Evolutionary conservation across 2,113 vertebrate genomes (phyloP).

Genomic region (Shinisaurus crocodilurus): DNA sequence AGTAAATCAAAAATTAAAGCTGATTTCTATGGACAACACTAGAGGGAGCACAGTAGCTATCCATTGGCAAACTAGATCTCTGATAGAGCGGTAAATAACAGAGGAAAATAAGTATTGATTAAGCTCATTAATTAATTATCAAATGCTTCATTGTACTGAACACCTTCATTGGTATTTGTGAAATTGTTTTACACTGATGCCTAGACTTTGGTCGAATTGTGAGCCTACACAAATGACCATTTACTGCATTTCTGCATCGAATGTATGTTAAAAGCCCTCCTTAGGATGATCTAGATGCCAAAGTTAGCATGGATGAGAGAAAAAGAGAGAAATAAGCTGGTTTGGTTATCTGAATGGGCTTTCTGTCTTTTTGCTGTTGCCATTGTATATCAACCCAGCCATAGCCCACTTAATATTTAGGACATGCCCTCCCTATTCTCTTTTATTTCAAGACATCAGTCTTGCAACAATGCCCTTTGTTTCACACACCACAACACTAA

Average conservation of each 20-base stretch:
- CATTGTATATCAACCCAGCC: background rate
- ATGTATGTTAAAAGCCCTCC: background rate
- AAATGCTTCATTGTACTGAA: background rate
- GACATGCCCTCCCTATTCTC: no score
- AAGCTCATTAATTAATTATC: no score
- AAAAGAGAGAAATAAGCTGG: no score
- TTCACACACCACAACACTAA: background rate
- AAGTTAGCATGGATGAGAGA: background rate
- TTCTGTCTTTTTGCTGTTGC: no score
- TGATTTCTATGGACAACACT: constrained; percentile 26
- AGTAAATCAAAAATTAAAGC: background rate
- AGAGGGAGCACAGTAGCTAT: constrained; percentile 1
- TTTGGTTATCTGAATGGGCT: no score
- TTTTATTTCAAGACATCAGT: no score
- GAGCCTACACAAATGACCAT: background rate
- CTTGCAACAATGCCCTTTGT: no score
- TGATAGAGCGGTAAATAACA: background rate
- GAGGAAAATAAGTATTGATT: background rate
- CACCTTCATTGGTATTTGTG: background rate
- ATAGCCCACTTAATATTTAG: no score
- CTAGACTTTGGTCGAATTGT: background rate
- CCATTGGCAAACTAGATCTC: background rate
- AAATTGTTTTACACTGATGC: background rate
- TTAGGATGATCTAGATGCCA: background rate
- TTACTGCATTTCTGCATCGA: background rate